Evolutionary conservation across 1,140 invertebrate species (phyloP), one percentile per base, ranked within the genome.

Genomic region (Brachionus rubens): DNA sequence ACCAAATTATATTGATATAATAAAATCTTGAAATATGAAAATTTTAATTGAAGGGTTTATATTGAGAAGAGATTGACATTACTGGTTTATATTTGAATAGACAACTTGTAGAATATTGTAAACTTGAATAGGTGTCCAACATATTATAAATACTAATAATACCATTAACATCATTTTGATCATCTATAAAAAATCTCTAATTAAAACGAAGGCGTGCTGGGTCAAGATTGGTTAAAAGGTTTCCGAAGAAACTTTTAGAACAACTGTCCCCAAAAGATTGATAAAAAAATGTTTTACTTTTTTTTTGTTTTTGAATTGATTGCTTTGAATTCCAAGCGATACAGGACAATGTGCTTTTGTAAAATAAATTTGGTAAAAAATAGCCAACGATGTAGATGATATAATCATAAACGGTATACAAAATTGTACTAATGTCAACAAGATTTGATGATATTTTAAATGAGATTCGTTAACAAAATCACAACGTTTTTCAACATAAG

Each of bases 111-210:
- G n/a, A 14, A 81, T 54, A 28, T 82, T 79, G 67, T 82, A 82
- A 14, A 79, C 59, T 77, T 86, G 85, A 19, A 85, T 79, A 0
- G 86, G 85, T n/a, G 85, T 75, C 86, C 86, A 86, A 56, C 85
- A 86, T 1, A 86, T 75, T 1, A 84, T 82, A 78, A 86, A 86
- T 16, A 85, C 77, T 12, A 81, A 80, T 0, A 86, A 84, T 33
- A 86, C 85, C n/a, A 85, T 82, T 12, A 84, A 80, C 54, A 86
- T 78, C 83, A 85, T 86, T 75, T 84, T 84, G 7, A 85, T 83
- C 9, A 65, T 43, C 54, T 59, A 33, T 33, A 59, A 30, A 16
- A 33, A 54, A 50, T n/a, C n/a, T n/a, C n/a, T n/a, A n/a, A n/a
- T n/a, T n/a, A n/a, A n/a, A n/a, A n/a, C n/a, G n/a, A n/a, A n/a